These are phyloP conservation scores for Dasyornis broadbenti DNA, from an alignment of 2,113 vertebrate genomes.

Conservation along the genomic window DNA sequence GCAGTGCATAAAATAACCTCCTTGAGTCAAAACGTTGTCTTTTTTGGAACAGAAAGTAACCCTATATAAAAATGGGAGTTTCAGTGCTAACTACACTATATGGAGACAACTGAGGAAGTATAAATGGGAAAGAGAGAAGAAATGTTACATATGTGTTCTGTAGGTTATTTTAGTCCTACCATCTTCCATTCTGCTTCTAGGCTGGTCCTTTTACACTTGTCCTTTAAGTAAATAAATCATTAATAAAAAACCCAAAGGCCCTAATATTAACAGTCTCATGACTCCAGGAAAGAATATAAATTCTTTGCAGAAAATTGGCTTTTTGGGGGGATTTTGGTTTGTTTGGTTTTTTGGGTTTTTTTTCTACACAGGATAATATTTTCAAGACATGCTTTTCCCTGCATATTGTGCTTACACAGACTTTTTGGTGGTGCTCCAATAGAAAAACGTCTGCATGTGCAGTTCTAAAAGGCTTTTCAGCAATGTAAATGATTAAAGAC, in stretches of 20 bases:
- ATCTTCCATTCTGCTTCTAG: not conserved
- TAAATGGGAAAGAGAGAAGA: not conserved
- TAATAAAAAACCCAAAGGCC: not conserved
- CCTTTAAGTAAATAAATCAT: not conserved
- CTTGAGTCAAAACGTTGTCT: not conserved
- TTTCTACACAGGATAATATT: not conserved
- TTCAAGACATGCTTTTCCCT: conserved; percentile 31
- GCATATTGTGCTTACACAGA: conserved; percentile 55
- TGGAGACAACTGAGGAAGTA: not conserved
- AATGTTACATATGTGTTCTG: not conserved
- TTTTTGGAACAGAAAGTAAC: not conserved
- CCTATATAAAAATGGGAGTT: not conserved
- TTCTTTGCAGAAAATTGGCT: not conserved
- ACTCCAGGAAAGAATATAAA: not conserved
- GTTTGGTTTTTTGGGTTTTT: not conserved
- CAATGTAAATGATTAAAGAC: conserved; percentile 56
- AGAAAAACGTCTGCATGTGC: conserved; percentile 29
- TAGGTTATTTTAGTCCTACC: not conserved
- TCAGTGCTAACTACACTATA: not conserved
- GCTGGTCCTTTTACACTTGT: not conserved
- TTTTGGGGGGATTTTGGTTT: not conserved
- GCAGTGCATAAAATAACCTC: not conserved
- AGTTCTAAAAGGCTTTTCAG: conserved; percentile 54
- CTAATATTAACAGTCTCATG: not conserved
- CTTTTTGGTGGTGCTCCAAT: conserved; percentile 35